Evolutionary conservation across 2,797 vertebrate genomes (phyloP), one percentile per base, ranked within the genome.

Genomic region (Orestias chungarensis): DNA sequence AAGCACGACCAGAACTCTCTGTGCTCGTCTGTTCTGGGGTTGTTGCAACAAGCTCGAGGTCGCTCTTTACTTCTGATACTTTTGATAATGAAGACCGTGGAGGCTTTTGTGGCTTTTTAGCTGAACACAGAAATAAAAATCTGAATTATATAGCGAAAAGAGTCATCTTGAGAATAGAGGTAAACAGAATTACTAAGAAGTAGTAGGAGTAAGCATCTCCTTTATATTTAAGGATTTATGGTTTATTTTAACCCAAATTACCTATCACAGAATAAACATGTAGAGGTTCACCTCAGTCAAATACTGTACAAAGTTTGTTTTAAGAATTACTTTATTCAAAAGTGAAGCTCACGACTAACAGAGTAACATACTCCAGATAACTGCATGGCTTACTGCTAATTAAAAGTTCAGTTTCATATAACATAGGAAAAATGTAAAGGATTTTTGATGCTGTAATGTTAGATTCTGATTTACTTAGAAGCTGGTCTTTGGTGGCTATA

Each of bases 31-130:
- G 27, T 27, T 35, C 17, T 47, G 18, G 3, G 3, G 65, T 11
- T 27, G 73, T 78, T 61, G 47, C 55, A 31, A 33, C 64, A 66
- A 46, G 40, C 25, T 66, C 70, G 33, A 40, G 20, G 0, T 66
- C 64, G 23, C 44, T 27, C 73, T 78, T 68, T 74, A 40, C 70
- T 9, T 68, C 35, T 2, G 27, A 44, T 64, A 67, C 66, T 75
- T 87, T 92, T 0, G 89, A 86, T 9, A 85, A 68, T 7, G 91
- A 89, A 46, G 94, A 94, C 74, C 95, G 95, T 15, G 94, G 94
- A 76, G 96, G 96, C 83, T 96, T 97, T 78, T 91, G 88, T 64
- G 95, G 94, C 80, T 91, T 94, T 92, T 91, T 94, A 44, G 90
- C 95, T 93, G 66, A 75, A 83, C 66, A 88, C 71, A 86, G 3